Base-by-base conservation (phyloP, 2,797 vertebrate species). In the Otolemur crassicaudatus region DNA sequence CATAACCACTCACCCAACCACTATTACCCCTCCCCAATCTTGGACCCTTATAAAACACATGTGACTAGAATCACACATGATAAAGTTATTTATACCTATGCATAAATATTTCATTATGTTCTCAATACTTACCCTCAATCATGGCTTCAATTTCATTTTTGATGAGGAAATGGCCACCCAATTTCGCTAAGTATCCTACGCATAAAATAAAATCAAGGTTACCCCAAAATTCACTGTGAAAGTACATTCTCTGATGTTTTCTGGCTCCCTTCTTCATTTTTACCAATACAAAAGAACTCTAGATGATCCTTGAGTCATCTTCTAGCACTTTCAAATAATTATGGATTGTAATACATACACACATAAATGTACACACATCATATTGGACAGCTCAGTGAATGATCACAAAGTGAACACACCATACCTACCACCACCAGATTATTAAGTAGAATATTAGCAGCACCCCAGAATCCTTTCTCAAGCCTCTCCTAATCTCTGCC, bases 111-210 rank as follows among this genome's bases (percentile, higher is more conserved):
- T 85, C 46, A 61, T 19, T 46, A 27, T 60, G 25, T 53, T 43
- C 29, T 87, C 29, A 87, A 65, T 16, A 95, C 96, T 97, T 75
- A 97, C 98, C 95, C 1, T 97, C 93, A 67, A 91, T 5, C 75
- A 97, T 95, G 72, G 92, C 49, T 7, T 95, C 46, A 37, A 94
- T 77, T 84, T 98, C 97, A 4, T 86, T 91, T 75, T 0, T 92
- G 75, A 87, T 40, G 8, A 98, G 86, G 56, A 97, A 92, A 53
- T 95, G 46, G 43, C 34, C 34, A 37, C 95, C 84, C 4, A 87
- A 1, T 94, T 94, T 92, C 73, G 90, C 67, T 87, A 98, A 63
- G 61, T 97, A 98, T 20, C 97, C 97, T 98, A 69, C 9, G 22
- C 14, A 61, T n/a, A 80, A 90, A 65, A 40, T 53, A 80, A 88